Evolutionary conservation across 2,113 vertebrate genomes (phyloP), one percentile per base, ranked within the genome.

Genomic region (Egretta garzetta): DNA sequence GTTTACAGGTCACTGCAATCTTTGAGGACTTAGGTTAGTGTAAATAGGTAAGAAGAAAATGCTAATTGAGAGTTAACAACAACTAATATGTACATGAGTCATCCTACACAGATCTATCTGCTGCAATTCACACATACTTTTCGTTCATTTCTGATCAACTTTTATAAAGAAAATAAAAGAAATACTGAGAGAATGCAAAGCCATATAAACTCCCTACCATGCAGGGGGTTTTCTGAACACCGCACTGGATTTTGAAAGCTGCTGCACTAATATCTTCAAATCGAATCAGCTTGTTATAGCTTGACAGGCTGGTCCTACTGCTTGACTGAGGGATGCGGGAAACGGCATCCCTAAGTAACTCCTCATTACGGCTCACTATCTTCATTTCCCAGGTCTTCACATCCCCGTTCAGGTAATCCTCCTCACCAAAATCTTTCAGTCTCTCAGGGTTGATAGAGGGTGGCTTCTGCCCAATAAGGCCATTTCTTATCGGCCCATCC

Each of bases 251-350:
- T 97, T 98, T 99, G 96, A 99, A 99, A 85, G 99, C 98, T 4
- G 99, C 99, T 8, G 98, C 98, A 55, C 98, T 99, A 96, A 99
- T 99, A 90, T 99, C 99, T 97, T 99, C 99, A 80, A 99, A 99
- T 79, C 98, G 98, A 89, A 99, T 98, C 68, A 97, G 89, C 81
- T 97, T 97, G 59, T 94, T 96, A 56, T n/a, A 85, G 80, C 97
- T 98, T 53, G 98, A 91, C 20, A 73, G n/a, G n/a, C 89, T 93
- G 87, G 97, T 93, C 86, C 94, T 98, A 20, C 96, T 86, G 67
- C 93, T 74, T 14, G 95, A 45, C 87, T 92, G 96, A 95, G 96
- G 96, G 80, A 82, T 58, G 50, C 94, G 93, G 92, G 99, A 98
- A 9, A 97, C 97, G 15, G 97, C 97, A 14, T 98, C 98, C 90